Conservation (phyloP, 2,797 vertebrate species). For the Denticeps clupeoides region DNA sequence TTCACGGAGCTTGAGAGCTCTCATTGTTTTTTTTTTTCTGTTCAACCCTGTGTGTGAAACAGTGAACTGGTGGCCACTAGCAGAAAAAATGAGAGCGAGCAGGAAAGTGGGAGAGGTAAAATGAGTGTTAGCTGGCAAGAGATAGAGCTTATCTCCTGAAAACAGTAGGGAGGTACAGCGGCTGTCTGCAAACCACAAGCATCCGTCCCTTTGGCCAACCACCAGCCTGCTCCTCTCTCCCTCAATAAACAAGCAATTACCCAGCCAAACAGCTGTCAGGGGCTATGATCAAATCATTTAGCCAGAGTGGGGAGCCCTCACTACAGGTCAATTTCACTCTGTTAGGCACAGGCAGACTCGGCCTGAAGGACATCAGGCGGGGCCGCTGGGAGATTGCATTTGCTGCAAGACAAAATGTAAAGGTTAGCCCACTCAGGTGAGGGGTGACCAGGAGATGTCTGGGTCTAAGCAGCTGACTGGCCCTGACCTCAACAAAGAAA, state of each 20-base stretch:
- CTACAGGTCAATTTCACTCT: constrained; percentile 76
- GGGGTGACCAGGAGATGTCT: no score
- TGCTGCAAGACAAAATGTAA: constrained; percentile 31
- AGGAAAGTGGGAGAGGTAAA: constrained; percentile 43
- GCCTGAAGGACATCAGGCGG: constrained; percentile 43
- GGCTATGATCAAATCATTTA: constrained; percentile 77
- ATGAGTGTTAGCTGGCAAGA: no score
- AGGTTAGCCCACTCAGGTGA: no score
- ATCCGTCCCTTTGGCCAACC: constrained; percentile 49
- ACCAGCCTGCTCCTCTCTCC: constrained; percentile 58
- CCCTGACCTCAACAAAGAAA: no score
- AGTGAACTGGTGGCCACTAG: no score
- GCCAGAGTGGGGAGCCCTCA: constrained; percentile 64
- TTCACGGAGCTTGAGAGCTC: constrained; percentile 44
- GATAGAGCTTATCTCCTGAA: constrained; percentile 61
- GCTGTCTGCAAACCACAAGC: constrained; percentile 46
- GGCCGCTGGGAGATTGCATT: constrained; percentile 33
- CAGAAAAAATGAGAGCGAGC: constrained; percentile 56
- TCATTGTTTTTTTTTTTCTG: constrained; percentile 47
- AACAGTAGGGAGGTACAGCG: constrained; percentile 55
- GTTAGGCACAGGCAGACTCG: constrained; percentile 70
- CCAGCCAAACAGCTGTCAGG: constrained; percentile 69
- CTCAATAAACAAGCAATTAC: constrained; percentile 80
- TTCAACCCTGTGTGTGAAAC: no score
- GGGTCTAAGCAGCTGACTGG: no score